A percentile compares a stretch with the other conserved stretches of the same genome.
phyloP scores from a whole-genome alignment of 92 coral and sea anemone species.

The Phenganax subtilis region DNA sequence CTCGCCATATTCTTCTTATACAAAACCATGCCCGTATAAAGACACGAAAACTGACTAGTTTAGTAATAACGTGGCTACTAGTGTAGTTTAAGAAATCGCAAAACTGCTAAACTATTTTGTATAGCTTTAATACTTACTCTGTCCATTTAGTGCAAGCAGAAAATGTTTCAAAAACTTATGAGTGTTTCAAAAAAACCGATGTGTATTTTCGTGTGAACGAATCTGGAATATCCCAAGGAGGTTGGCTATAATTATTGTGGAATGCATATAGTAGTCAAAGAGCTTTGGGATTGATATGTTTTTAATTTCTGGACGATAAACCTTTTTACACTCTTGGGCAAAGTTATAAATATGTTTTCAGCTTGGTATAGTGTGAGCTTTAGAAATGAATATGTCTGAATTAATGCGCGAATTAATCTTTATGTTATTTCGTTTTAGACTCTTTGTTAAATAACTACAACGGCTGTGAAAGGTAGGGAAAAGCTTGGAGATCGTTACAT shows the following conservation, averaged over 20 bases:
- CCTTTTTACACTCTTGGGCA: background rate
- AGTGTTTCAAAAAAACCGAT: constrained; percentile 16
- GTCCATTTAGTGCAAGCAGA: background rate
- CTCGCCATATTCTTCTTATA: too few relatives aligned
- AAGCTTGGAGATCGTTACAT: too few relatives aligned
- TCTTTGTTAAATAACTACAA: background rate
- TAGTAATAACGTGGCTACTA: too few relatives aligned
- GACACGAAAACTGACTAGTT: too few relatives aligned
- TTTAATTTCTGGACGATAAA: background rate
- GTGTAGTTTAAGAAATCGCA: background rate
- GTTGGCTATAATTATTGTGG: too few relatives aligned
- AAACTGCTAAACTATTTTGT: background rate
- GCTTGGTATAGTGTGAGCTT: too few relatives aligned
- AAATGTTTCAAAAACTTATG: background rate
- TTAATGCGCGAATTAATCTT: background rate
- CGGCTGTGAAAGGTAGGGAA: too few relatives aligned
- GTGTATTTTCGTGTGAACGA: constrained; percentile 4
- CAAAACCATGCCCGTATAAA: too few relatives aligned
- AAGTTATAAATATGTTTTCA: too few relatives aligned
- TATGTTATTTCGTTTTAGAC: background rate
- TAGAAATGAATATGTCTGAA: too few relatives aligned
- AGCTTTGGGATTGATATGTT: background rate
- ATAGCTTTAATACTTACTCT: background rate
- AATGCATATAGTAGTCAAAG: too few relatives aligned
- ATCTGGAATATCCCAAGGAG: background rate